These are phyloP conservation scores for Cervus canadensis DNA, from an alignment of 2,113 vertebrate species.

Conservation along the genomic window DNA sequence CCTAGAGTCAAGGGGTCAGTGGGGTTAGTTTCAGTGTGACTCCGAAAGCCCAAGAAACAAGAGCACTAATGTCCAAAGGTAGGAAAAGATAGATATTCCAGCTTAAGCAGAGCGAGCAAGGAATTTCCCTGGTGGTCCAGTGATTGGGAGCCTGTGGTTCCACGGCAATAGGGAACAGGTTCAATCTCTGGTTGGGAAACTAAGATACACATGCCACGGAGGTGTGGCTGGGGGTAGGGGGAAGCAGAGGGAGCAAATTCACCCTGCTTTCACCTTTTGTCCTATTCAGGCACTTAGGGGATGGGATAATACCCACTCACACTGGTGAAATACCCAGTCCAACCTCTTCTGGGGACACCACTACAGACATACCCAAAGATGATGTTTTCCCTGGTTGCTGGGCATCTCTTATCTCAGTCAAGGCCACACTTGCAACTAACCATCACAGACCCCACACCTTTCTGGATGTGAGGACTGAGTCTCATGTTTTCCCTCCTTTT, in stretches of 20 bases:
- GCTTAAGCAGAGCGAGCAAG: neutral
- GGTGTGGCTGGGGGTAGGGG: rapidly evolving
- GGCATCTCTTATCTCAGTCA: neutral
- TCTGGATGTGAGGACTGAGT: no score
- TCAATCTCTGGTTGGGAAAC: neutral
- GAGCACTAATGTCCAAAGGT: rapidly evolving
- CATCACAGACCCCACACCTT: rapidly evolving
- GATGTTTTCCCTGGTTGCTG: rapidly evolving
- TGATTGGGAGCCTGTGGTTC: neutral
- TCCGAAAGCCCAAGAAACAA: neutral
- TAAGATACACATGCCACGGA: neutral
- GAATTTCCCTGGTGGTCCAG: neutral
- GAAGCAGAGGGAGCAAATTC: neutral
- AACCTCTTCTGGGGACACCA: neutral
- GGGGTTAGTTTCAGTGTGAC: neutral
- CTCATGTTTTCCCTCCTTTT: neutral
- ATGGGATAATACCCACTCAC: neutral
- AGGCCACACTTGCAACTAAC: neutral
- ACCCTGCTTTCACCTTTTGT: neutral
- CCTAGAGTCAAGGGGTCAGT: rapidly evolving
- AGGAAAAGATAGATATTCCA: neutral
- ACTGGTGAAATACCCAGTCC: neutral
- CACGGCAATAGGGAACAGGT: neutral
- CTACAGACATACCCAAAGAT: neutral
- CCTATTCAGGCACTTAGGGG: neutral